Evolutionary conservation across 2,888 invertebrate species (phyloP), one percentile per base, ranked within the genome.

Genomic region (Oscheius myriophilus): DNA sequence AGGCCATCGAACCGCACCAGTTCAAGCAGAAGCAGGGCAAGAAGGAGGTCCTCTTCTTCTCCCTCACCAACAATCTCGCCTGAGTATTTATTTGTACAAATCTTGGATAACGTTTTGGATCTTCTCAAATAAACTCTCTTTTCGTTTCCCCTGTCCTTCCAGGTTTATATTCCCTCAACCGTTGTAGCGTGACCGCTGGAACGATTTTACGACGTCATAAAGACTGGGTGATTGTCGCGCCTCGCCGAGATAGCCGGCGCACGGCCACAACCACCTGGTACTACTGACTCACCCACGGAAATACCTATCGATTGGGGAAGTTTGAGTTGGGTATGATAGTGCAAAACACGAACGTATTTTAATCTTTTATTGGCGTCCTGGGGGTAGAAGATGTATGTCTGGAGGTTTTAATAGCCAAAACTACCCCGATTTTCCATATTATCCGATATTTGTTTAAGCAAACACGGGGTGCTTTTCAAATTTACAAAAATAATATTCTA

Each of bases 11-110:
- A 55, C 85, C 85, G 7, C 76, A 84, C 33, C 85, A 84, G 49
- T 80, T 82, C 69, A 78, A 78, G 61, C 83, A 82, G 67, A 72
- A 73, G 53, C 80, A 78, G 51, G 82, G 81, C 18, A 81, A 79
- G 66, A 85, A 85, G 66, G 84, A 85, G 46, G 82, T 84, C 2
- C 70, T 83, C 23, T 82, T 78, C 76, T 82, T 84, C 72, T 82
- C 82, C 1, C 76, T 83, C 18, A 72, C 70, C 46, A 78, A 78
- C 53, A 75, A 51, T 21, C n/a, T 68, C 39, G 55, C 68, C 23
- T 62, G 46, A 51, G 49, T 21, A 49, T n/a, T 41, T 21, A 49
- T n/a, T 41, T 51, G 63, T 39, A 49, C n/a, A 53, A 18, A 62
- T 49, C 57, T 9, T 57, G 25, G 12, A 25, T 57, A n/a, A n/a